phyloP scores from a whole-genome alignment of 2,113 vertebrate genomes.

The Rhizomys pruinosus region DNA sequence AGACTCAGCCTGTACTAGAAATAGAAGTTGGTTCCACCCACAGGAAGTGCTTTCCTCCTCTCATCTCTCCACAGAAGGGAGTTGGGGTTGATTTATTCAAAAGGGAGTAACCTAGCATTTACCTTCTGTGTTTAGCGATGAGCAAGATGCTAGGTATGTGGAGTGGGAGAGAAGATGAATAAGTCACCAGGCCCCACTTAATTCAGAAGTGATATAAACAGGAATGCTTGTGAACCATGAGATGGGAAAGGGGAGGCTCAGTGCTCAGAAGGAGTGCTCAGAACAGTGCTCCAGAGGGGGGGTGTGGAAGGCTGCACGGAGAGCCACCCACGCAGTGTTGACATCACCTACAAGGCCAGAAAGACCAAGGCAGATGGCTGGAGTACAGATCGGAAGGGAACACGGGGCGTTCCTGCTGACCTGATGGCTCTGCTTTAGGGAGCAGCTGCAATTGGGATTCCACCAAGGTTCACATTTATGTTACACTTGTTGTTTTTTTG shows the following conservation, averaged over 20 bases:
- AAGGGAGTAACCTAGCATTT: neutral
- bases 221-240: neutral
- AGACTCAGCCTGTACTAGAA: neutral
- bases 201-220: neutral
- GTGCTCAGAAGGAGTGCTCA: fast-evolving
- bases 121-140: neutral
- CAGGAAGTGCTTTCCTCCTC: neutral
- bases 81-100: neutral
- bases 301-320: neutral
- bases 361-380: neutral
- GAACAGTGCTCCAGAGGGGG: neutral
- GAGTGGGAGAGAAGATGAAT: neutral
- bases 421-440: neutral
- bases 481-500: no score
- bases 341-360: neutral
- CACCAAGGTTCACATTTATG: neutral
- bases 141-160: neutral
- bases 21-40: neutral
- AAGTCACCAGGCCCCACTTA: neutral
- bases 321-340: neutral
- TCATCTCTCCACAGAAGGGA: neutral
- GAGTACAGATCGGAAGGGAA: neutral
- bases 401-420: no score
- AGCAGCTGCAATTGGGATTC: neutral
- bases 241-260: neutral